Evolutionary conservation across 2,797 vertebrate genomes (phyloP), one percentile per base, ranked within the genome.

Genomic region (Mormyrus proboscirostris): DNA sequence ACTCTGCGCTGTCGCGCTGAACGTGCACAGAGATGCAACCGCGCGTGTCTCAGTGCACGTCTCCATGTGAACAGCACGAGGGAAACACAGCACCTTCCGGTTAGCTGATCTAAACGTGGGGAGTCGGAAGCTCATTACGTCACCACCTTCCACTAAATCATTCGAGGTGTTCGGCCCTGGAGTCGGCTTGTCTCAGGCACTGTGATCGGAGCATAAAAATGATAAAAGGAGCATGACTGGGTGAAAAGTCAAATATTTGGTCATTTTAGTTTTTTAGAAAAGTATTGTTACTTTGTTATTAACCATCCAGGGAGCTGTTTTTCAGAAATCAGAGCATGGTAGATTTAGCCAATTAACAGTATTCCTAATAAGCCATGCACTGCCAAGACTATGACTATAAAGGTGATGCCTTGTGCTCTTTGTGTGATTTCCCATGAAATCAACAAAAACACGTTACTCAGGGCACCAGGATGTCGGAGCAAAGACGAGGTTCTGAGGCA

Each of bases 81-180:
- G 7, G 94, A 92, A 92, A 94, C 91, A 91, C 92, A 93, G 92
- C 92, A 93, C 94, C 82, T 93, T 92, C 90, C 90, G 91, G 90
- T 93, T 93, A 95, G 91, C 92, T 89, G 92, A 91, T 92, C 93
- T 91, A 92, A 91, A 90, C 87, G 16, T 90, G 92, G 93, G 92
- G 93, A 90, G 91, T 94, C 92, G 1, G 29, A 33, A 33, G 95
- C 96, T 97, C 96, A 96, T 97, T 96, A 96, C 95, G 93, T 94
- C 96, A 95, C 96, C 95, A 95, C 96, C 95, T 96, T 95, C 94
- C 94, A 95, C 96, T 97, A 96, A 97, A 97, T 97, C 97, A 97
- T 97, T 97, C 91, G 95, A 95, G 95, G 96, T 95, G 94, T 97
- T 97, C 97, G 97, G 95, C 96, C 96, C 96, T 96, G 96, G 96